Evolutionary conservation across 2,888 invertebrate species (phyloP).

Genomic region (Lucinisca nassula): DNA sequence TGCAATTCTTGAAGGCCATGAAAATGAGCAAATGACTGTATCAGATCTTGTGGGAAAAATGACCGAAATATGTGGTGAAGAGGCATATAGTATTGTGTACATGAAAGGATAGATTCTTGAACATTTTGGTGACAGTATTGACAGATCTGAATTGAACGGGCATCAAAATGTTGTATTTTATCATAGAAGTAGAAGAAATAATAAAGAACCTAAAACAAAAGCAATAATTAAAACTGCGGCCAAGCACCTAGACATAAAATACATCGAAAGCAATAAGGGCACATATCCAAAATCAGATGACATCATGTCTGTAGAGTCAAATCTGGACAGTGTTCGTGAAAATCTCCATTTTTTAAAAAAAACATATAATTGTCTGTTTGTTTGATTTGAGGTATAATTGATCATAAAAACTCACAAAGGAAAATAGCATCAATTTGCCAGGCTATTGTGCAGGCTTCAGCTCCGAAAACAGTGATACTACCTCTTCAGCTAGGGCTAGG

Average conservation of each 20-base stretch:
- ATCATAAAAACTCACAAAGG: neutral
- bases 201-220: constrained; percentile 49
- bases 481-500: constrained; percentile 73
- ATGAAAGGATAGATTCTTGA: constrained; percentile 64
- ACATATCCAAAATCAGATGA: constrained; percentile 30
- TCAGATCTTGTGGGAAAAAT: constrained; percentile 42
- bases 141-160: constrained; percentile 60
- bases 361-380: too few species aligned
- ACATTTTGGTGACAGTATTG: constrained; percentile 62
- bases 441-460: constrained; percentile 69
- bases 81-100: constrained; percentile 30
- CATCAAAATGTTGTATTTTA: constrained; percentile 60
- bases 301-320: neutral
- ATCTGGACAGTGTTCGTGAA: constrained; percentile 33
- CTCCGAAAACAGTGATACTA: constrained; percentile 65
- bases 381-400: neutral
- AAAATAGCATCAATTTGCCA: constrained; percentile 72
- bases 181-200: constrained; percentile 18
- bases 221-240: constrained; percentile 70
- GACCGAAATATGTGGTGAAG: constrained; percentile 39
- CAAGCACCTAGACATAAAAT: constrained; percentile 71
- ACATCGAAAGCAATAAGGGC: constrained; percentile 11
- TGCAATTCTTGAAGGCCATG: too few species aligned
- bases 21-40: constrained; percentile 58
- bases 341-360: constrained; percentile 12